Conservation (phyloP, 2,888 invertebrate species). For the Aquatica leii region DNA sequence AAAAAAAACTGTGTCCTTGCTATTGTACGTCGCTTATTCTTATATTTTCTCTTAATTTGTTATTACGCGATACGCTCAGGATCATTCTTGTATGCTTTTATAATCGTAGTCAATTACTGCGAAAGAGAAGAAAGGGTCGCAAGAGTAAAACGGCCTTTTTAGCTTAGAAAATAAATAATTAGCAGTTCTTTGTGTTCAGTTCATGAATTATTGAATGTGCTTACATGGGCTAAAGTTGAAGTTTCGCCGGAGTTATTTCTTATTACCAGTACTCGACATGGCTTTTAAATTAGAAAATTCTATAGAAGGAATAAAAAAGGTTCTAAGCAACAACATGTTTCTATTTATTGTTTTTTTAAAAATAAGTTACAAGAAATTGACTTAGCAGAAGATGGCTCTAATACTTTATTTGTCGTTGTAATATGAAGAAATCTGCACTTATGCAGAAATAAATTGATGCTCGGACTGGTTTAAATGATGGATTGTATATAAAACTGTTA, state of each 20-base stretch:
- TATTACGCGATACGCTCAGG: background rate
- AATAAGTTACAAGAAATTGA: no score
- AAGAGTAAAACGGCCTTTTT: slow-evolving; percentile 37
- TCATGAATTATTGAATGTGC: slow-evolving; percentile 44
- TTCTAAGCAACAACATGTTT: slow-evolving; percentile 22
- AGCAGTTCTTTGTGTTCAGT: slow-evolving; percentile 43
- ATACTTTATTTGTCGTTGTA: no score
- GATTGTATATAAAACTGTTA: no score
- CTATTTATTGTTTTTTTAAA: no score
- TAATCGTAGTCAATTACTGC: slow-evolving; percentile 35
- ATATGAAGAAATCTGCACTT: no score
- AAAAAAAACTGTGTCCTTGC: background rate
- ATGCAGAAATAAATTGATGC: no score
- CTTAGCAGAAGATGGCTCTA: no score
- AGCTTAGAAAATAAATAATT: slow-evolving; percentile 48
- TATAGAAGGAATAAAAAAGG: slow-evolving; percentile 25
- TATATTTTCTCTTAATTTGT: slow-evolving; percentile 13
- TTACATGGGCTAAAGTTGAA: slow-evolving; percentile 36
- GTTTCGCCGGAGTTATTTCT: slow-evolving; percentile 34
- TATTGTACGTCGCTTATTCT: background rate
- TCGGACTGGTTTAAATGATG: no score
- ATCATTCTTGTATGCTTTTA: slow-evolving; percentile 33
- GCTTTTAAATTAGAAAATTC: slow-evolving; percentile 39
- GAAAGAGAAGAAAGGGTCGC: slow-evolving; percentile 28
- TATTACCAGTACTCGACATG: slow-evolving; percentile 32